A percentile compares a stretch with the other conserved stretches of the same genome.
Conservation (phyloP, 1,140 invertebrate species). For the Mactra quadrangularis region DNA sequence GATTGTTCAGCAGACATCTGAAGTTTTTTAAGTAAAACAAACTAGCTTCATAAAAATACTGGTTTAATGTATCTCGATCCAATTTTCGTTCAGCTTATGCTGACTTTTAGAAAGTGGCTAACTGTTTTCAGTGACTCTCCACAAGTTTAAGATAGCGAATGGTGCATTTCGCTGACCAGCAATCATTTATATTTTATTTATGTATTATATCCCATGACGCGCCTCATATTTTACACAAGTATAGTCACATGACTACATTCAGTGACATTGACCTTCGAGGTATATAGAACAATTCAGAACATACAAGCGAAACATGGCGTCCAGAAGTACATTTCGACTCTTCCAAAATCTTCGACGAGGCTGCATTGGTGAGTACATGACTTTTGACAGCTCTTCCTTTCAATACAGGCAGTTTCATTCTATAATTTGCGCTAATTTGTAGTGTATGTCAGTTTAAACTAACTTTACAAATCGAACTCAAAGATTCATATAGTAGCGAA, state of each 20-base stretch:
- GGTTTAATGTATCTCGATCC: too few species aligned
- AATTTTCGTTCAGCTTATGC: too few species aligned
- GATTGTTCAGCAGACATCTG: too few species aligned
- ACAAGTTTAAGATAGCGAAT: too few species aligned
- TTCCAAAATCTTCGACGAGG: slow-evolving; percentile 40
- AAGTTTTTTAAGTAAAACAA: too few species aligned
- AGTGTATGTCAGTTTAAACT: background rate
- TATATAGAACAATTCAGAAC: background rate
- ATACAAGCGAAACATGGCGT: slow-evolving; percentile 31
- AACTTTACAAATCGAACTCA: too few species aligned
- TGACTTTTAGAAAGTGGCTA: too few species aligned
- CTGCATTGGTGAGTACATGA: slow-evolving; percentile 18
- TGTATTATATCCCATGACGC: background rate
- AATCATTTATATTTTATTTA: too few species aligned
- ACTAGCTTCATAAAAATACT: too few species aligned
- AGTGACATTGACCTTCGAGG: background rate
- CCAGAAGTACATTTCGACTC: slow-evolving; percentile 24
- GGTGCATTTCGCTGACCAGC: too few species aligned
- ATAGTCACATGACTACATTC: slow-evolving; percentile 3
- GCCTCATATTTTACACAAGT: background rate
- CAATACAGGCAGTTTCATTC: background rate
- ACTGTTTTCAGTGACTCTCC: too few species aligned
- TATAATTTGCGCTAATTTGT: background rate
- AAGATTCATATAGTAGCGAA: too few species aligned
- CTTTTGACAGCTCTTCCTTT: slow-evolving; percentile 14